Base-by-base conservation (phyloP, 92 coral and sea anemone species). In the Paramuricea clavata region DNA sequence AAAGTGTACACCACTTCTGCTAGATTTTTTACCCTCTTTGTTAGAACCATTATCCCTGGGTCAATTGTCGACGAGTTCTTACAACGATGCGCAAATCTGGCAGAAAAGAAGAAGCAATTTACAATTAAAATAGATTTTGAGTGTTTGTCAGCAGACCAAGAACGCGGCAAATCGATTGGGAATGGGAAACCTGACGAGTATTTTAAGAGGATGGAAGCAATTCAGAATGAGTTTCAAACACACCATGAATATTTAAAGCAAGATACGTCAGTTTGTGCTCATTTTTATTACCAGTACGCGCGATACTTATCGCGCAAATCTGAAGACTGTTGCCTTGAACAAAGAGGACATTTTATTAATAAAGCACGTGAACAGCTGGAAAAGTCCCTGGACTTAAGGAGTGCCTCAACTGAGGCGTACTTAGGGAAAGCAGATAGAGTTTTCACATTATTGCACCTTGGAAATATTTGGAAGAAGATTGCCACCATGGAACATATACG, bases 231-330 rank as follows among this genome's bases (percentile, higher is more conserved):
- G 59, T 41, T 74, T 22, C 27, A 74, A 25, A 25, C 23, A 3
- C 30, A 74, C 59, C 6, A 5, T 17, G 62, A 43, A 41, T 9
- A 44, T 9, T 41, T 41, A 12, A 39, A 70, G 76, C 13, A 70
- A 34, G 62, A 74, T 13, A 74, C 36, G 28, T 23, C 36, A 43
- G 33, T 41, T 33, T 17, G 28, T 41, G 52, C 59, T 25, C 35
- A 49, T 74, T 74, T 19, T 62, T 74, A 74, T 74, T 74, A 43
- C 31, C 52, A 30, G 11, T 74, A 44, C 23, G 81, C 62, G 2
- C 27, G 59, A 26, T 74, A 74, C n/a, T 33, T 41, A 23, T 19
- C 3, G 28, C 49, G 52, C 26, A 54, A 54, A 54, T 1, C 25
- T 21, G 25, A 54, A 54, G 6, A 23, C 17, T 13, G 25, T 8